These are phyloP conservation scores for Saxidomus purpurata DNA, from an alignment of 1,140 invertebrate species.

Conservation along the genomic window DNA sequence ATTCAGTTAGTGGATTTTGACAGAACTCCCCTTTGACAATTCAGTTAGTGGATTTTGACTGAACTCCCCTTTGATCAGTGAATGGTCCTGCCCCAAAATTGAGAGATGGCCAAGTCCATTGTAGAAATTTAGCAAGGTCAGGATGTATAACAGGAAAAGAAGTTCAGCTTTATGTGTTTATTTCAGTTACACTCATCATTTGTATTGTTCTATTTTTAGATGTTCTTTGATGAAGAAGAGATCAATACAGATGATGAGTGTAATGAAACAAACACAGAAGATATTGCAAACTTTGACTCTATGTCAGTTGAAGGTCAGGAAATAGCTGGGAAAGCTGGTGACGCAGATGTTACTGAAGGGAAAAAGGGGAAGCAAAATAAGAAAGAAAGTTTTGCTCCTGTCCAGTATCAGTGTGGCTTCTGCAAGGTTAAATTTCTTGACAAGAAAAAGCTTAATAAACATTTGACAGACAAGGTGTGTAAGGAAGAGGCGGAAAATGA, in stretches of 20 bases:
- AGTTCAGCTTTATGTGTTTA: too few species aligned
- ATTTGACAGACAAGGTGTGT: conserved; percentile 11
- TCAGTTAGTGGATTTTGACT: too few species aligned
- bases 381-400: not conserved
- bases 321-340: not conserved
- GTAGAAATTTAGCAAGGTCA: too few species aligned
- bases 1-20: too few species aligned
- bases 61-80: too few species aligned
- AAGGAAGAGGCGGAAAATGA: not conserved
- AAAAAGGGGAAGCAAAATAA: not conserved
- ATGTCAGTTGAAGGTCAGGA: not conserved
- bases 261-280: conserved; percentile 14
- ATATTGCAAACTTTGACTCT: not conserved
- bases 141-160: too few species aligned
- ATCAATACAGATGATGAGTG: conserved; percentile 18
- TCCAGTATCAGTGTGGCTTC: conserved; percentile 22
- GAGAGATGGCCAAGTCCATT: too few species aligned
- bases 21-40: too few species aligned
- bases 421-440: not conserved
- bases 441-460: conserved; percentile 3
- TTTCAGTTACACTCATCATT: conserved; percentile 6
- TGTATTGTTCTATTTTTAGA: conserved; percentile 32
- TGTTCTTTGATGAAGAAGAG: not conserved
- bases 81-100: too few species aligned
- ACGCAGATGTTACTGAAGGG: not conserved